Evolutionary conservation across 2,888 invertebrate genomes (phyloP).

Genomic region (Heliconius erato): DNA sequence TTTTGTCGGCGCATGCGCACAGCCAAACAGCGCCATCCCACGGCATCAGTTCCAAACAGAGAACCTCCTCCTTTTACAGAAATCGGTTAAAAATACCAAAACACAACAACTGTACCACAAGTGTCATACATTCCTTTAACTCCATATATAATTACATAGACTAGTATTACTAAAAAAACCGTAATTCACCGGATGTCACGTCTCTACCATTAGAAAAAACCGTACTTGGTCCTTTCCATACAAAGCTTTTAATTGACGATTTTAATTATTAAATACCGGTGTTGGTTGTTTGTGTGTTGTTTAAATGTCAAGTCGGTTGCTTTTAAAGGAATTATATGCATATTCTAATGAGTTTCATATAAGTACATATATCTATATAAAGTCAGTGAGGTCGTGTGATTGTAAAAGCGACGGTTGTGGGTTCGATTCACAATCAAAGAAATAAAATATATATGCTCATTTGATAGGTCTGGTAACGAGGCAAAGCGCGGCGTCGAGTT

Average conservation of each 20-base stretch:
- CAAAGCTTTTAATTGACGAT: neutral
- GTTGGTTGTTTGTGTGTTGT: neutral
- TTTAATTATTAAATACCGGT: slow-evolving; percentile 2
- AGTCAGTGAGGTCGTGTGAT: too few relatives aligned
- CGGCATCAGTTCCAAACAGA: neutral
- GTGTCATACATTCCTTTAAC: neutral
- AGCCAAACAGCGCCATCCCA: too few relatives aligned
- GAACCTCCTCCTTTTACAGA: too few relatives aligned
- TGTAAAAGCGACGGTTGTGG: too few relatives aligned
- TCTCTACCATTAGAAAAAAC: neutral
- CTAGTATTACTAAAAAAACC: neutral
- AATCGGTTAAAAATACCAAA: too few relatives aligned
- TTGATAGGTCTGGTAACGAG: neutral
- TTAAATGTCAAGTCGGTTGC: neutral
- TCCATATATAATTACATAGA: neutral
- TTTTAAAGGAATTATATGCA: slow-evolving; percentile 5
- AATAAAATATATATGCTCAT: too few relatives aligned
- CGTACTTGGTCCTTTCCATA: neutral
- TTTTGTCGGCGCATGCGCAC: too few relatives aligned
- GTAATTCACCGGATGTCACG: slow-evolving; percentile 21
- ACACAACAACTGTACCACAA: too few relatives aligned
- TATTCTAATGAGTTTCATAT: neutral
- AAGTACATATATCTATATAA: too few relatives aligned
- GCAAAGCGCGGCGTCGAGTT: neutral
- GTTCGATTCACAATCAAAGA: too few relatives aligned